Percentiles rank a stretch among this genome's conserved stretches.
Conservation (phyloP, 2,113 vertebrate genomes). For the Caretta caretta region DNA sequence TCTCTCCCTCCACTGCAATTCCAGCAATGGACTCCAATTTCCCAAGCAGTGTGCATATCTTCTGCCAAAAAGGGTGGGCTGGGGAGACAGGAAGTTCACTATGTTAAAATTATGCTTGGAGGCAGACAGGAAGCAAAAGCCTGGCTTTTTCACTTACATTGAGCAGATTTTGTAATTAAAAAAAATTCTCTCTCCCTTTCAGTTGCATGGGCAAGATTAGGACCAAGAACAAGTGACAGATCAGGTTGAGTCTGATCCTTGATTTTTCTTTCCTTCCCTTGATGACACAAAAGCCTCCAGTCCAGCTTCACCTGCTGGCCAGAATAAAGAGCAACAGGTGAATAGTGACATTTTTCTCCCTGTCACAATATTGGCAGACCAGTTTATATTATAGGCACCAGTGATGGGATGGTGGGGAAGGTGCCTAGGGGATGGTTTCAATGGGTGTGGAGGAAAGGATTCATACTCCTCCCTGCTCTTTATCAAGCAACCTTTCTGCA, state of each 20-base stretch:
- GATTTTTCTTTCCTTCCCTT: neutral
- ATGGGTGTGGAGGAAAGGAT: neutral
- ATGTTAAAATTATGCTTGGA: neutral
- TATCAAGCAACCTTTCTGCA: neutral
- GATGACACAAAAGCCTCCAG: neutral
- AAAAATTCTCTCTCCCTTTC: neutral
- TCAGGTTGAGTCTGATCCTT: neutral
- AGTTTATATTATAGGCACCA: neutral
- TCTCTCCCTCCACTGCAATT: neutral
- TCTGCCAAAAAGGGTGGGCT: neutral
- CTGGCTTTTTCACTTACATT: neutral
- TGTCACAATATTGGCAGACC: neutral
- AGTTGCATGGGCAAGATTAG: neutral
- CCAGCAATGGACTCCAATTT: neutral
- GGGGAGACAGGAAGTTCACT: neutral
- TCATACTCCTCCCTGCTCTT: neutral
- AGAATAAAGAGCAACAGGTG: neutral
- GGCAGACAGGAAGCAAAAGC: neutral
- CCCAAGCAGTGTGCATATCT: neutral
- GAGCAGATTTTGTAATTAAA: neutral
- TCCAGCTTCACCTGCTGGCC: neutral
- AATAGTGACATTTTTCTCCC: neutral
- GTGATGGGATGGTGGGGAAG: neutral
- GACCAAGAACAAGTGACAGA: neutral
- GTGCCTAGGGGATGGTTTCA: rapidly evolving